Evolutionary conservation across 2,113 vertebrate species (phyloP), one percentile per base, ranked within the genome.

Genomic region (Bathybates hornii): DNA sequence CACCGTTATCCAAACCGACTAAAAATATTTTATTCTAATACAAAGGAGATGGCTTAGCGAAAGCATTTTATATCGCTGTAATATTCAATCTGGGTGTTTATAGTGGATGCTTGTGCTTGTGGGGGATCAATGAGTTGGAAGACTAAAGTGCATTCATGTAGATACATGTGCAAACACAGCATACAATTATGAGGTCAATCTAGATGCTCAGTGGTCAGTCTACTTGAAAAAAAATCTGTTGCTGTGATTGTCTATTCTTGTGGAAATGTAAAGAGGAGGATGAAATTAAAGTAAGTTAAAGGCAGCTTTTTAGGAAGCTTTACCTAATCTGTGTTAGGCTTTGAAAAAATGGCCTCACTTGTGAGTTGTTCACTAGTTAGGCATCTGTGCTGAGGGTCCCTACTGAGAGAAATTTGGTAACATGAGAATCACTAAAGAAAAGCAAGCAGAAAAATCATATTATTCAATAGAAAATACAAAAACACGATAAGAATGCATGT

Each of bases 121-220:
- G 17, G 10, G 43, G 87, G 90, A 90, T 91, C 89, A 87, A 80
- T 90, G 92, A 91, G 89, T 90, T 90, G 93, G 93, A 96, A 95
- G 89, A 93, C 61, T 43, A 36, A 85, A 76, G 83, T 24, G 34
- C 85, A 79, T 56, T 73, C 80, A 52, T 32, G 61, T 45, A 85
- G 14, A 90, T n/a, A 45, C 38, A 54, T 45, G 32, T 52, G 41
- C 32, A 87, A 89, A 86, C 80, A 90, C 81, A 90, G 76, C 50
- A 88, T 34, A 85, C 68, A 87, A 68, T 81, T 41, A 80, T 80
- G 52, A 84, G 52, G 88, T 81, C 82, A 80, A 29, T 63, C 45
- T 80, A 82, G 86, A 81, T 85, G 66, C 59, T 86, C 80, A 4
- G 76, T 2, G 89, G 84, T 87, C 84, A 57, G 82, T 87, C 85